Percentiles rank a stretch among this genome's conserved stretches.
Conservation (phyloP, 2,113 vertebrate species). For the Cynocephalus volans region DNA sequence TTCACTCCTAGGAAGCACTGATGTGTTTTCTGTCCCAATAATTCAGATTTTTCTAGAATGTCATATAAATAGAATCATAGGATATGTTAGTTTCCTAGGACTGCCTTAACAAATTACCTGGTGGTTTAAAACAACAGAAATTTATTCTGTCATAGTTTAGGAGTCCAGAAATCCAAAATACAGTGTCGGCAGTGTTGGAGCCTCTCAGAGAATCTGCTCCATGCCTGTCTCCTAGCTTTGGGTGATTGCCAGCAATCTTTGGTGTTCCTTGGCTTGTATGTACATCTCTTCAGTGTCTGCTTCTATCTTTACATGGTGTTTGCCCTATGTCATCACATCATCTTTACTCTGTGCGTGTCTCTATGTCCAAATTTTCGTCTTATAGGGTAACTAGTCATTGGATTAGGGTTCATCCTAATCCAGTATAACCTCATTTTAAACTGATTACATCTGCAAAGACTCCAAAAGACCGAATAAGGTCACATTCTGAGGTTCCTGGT, state of each 20-base stretch:
- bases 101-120: neutral
- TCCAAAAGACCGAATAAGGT: neutral
- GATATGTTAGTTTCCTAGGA: neutral
- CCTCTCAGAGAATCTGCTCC: neutral
- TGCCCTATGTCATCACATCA: neutral
- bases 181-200: neutral
- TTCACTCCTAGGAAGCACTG: neutral
- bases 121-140: constrained; percentile 28
- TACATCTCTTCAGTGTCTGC: neutral
- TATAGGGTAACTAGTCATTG: neutral
- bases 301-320: neutral
- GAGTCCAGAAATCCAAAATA: constrained; percentile 26
- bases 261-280: neutral
- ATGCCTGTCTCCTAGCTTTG: neutral
- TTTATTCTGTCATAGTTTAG: neutral
- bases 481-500: neutral
- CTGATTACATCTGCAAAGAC: neutral
- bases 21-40: neutral
- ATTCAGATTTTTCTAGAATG: neutral
- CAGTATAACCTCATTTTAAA: neutral
- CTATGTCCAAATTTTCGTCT: neutral
- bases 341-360: neutral
- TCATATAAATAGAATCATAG: constrained; percentile 25
- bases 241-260: neutral
- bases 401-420: neutral